Conservation (phyloP, 35 echinoderm and acorn worm genomes). For the Acanthaster planci region DNA sequence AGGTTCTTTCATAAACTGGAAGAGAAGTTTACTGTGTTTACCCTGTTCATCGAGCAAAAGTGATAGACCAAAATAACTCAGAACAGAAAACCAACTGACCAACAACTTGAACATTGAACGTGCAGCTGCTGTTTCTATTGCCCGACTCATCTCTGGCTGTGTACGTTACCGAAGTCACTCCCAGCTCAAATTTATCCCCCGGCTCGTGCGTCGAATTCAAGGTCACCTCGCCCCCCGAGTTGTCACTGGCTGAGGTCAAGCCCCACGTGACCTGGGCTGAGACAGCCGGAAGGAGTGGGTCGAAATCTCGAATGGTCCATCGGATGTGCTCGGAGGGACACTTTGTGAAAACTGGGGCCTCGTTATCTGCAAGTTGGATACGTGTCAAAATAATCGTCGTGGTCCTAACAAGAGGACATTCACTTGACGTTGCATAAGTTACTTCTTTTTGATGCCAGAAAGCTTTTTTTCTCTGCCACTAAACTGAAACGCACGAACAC, state of each 20-base stretch:
- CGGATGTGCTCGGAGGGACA: not conserved
- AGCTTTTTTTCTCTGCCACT: no score
- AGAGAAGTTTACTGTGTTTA: no score
- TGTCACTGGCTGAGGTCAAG: not conserved
- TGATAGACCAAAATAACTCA: no score
- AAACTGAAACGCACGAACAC: no score
- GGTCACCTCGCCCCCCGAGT: not conserved
- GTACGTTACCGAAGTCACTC: not conserved
- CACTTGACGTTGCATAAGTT: no score
- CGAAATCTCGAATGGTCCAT: not conserved
- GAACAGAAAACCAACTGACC: slow-evolving; percentile 1
- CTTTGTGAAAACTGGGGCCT: not conserved
- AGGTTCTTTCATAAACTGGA: no score
- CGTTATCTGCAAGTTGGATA: not conserved
- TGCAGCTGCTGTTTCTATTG: not conserved
- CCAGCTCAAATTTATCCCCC: not conserved
- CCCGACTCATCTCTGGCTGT: not conserved
- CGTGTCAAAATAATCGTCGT: no score
- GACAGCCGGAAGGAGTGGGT: not conserved
- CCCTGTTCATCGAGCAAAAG: no score
- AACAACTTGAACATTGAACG: not conserved
- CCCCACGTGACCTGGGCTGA: not conserved
- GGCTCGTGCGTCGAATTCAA: not conserved
- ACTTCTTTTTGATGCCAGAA: no score
- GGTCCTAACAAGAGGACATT: no score